phyloP scores from a whole-genome alignment of 1,140 invertebrate genomes.

The Stegodyphus mimosarum region DNA sequence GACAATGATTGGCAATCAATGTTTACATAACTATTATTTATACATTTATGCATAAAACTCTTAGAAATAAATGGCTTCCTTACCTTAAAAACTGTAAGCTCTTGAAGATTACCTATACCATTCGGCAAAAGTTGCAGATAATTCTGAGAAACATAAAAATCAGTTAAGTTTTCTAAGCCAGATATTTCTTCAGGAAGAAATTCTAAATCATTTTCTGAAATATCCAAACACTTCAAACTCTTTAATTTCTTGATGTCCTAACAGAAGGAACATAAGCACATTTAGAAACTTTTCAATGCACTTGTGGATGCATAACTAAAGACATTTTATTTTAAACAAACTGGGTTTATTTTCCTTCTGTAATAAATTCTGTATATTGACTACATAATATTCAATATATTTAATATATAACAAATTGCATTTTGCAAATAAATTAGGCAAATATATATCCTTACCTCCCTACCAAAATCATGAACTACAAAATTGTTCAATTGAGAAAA shows the following conservation, averaged over 20 bases:
- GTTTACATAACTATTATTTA: too few species aligned
- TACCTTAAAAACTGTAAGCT: slow-evolving; percentile 83
- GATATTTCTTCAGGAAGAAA: slow-evolving; percentile 94
- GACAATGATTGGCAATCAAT: too few species aligned
- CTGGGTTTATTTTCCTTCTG: background rate
- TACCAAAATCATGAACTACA: too few species aligned
- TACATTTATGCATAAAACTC: too few species aligned
- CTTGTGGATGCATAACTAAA: too few species aligned
- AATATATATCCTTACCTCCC: too few species aligned
- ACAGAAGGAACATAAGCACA: slow-evolving; percentile 21
- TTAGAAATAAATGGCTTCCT: background rate
- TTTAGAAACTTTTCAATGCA: background rate
- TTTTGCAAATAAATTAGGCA: too few species aligned
- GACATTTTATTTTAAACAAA: background rate
- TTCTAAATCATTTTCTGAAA: slow-evolving; percentile 93
- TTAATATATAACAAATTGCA: too few species aligned
- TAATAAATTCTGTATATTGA: too few species aligned
- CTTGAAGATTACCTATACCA: slow-evolving; percentile 87
- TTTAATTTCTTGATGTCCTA: slow-evolving; percentile 89
- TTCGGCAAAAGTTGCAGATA: slow-evolving; percentile 92
- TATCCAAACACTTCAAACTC: slow-evolving; percentile 89
- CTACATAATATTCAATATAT: too few species aligned
- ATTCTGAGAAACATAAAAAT: slow-evolving; percentile 96
- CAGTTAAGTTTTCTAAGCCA: slow-evolving; percentile 87
- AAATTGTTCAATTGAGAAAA: too few species aligned